A percentile compares a stretch with the other conserved stretches of the same genome.
phyloP scores from a whole-genome alignment of 2,888 invertebrate species.

The Psylliodes chrysocephalus region DNA sequence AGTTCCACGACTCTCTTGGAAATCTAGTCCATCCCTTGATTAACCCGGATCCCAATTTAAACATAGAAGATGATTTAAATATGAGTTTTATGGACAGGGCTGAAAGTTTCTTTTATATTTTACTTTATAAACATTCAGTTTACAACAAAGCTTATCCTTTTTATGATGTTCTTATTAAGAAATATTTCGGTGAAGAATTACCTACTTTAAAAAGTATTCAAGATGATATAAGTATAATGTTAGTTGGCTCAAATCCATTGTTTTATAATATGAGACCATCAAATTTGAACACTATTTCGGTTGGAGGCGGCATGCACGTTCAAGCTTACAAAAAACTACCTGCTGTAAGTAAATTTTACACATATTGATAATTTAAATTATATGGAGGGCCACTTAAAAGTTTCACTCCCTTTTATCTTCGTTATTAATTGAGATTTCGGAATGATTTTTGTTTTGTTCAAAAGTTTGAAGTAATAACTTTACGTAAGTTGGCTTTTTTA shows the following conservation, averaged over 20 bases:
- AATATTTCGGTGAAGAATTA: constrained; percentile 55
- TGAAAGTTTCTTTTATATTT: constrained; percentile 41
- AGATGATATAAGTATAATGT: constrained; percentile 56
- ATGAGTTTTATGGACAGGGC: constrained; percentile 54
- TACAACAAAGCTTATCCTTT: constrained; percentile 31
- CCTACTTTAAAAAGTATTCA: constrained; percentile 50
- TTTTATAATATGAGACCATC: constrained; percentile 54
- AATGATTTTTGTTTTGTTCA: too few species aligned
- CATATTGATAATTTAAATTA: too few species aligned
- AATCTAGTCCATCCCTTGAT: constrained; percentile 58
- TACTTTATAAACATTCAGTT: constrained; percentile 21
- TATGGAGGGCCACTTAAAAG: too few species aligned
- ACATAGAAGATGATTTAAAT: constrained; percentile 42
- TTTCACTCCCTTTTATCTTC: too few species aligned
- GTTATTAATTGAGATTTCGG: too few species aligned
- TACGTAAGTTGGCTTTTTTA: too few species aligned
- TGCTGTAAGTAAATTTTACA: constrained; percentile 47
- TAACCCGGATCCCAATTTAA: constrained; percentile 55
- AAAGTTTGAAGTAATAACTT: too few species aligned
- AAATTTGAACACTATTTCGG: constrained; percentile 55
- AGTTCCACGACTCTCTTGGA: constrained; percentile 54
- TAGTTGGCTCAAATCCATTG: constrained; percentile 56
- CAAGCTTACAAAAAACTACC: constrained; percentile 47
- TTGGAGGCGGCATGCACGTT: constrained; percentile 56
- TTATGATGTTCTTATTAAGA: constrained; percentile 42